Conservation (phyloP, 2,888 invertebrate species). For the Lasioglossum morio region DNA sequence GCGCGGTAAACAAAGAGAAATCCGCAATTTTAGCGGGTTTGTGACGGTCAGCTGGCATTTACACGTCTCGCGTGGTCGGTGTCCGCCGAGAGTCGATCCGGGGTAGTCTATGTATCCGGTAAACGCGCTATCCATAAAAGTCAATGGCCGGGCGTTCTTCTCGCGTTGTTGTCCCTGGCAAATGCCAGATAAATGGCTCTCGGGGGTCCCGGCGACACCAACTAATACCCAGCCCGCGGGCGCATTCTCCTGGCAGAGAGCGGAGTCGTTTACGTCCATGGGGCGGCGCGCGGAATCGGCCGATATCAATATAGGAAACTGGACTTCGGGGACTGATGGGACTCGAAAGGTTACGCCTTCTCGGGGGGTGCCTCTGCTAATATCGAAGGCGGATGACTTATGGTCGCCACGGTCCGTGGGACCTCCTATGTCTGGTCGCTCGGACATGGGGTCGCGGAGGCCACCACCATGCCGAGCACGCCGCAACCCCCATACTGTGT, state of each 20-base stretch:
- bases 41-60: slow-evolving; percentile 2
- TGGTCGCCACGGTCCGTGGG: slow-evolving; percentile 57
- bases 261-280: slow-evolving; percentile 26
- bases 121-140: slow-evolving; percentile 76
- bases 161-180: slow-evolving; percentile 70
- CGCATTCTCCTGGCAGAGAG: slow-evolving; percentile 19
- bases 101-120: slow-evolving; percentile 52
- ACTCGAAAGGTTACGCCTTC: slow-evolving; percentile 47
- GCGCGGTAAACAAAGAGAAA: slow-evolving; percentile 54
- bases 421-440: slow-evolving; percentile 54
- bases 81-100: slow-evolving; percentile 28
- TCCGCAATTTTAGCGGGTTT: slow-evolving; percentile 16
- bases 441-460: slow-evolving; percentile 36
- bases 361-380: slow-evolving; percentile 67
- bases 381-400: slow-evolving; percentile 82
- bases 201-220: slow-evolving; percentile 75
- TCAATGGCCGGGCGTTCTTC: slow-evolving; percentile 71
- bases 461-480: not conserved
- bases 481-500: slow-evolving; percentile 25
- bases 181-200: slow-evolving; percentile 78
- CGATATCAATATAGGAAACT: slow-evolving; percentile 79
- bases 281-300: slow-evolving; percentile 34
- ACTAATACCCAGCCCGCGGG: slow-evolving; percentile 74
- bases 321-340: slow-evolving; percentile 63
- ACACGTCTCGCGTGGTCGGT: not conserved